Conservation (phyloP, 30 jellyfish, hydroid and myxozoan species). For the Aurelia aurita region DNA sequence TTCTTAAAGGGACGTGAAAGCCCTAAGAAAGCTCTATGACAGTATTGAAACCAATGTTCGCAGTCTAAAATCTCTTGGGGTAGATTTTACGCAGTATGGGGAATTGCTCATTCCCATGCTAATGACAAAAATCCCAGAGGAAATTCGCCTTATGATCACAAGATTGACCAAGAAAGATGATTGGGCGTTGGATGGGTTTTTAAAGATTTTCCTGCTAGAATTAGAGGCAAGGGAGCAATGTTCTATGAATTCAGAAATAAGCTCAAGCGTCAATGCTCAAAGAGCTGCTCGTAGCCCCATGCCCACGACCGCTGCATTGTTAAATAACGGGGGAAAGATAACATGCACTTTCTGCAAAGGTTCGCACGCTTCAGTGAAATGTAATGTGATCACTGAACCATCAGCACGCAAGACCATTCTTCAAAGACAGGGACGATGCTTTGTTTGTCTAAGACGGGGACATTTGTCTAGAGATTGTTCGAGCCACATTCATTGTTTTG, state of each 20-base stretch:
- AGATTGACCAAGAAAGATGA: neutral
- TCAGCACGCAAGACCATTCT: conserved; percentile 22
- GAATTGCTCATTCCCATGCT: conserved; percentile 9
- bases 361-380: neutral
- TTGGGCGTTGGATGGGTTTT: conserved; percentile 21
- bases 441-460: conserved; percentile 43
- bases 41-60: conserved; percentile 29
- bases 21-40: conserved; percentile 50
- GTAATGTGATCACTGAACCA: neutral
- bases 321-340: neutral
- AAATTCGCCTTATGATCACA: conserved; percentile 20
- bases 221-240: conserved; percentile 24
- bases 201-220: neutral
- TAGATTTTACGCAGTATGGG: conserved; percentile 24
- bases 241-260: no score
- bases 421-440: conserved; percentile 46
- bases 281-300: no score
- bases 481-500: neutral
- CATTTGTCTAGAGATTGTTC: conserved; percentile 30
- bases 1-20: conserved; percentile 15
- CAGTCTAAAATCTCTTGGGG: conserved; percentile 33
- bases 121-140: conserved; percentile 29
- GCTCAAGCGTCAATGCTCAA: no score
- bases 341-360: conserved; percentile 27
- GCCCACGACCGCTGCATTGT: no score